A percentile compares a stretch with the other conserved stretches of the same genome.
phyloP scores from a whole-genome alignment of 2,888 invertebrate species.

The Mesopsocus fuscifrons region DNA sequence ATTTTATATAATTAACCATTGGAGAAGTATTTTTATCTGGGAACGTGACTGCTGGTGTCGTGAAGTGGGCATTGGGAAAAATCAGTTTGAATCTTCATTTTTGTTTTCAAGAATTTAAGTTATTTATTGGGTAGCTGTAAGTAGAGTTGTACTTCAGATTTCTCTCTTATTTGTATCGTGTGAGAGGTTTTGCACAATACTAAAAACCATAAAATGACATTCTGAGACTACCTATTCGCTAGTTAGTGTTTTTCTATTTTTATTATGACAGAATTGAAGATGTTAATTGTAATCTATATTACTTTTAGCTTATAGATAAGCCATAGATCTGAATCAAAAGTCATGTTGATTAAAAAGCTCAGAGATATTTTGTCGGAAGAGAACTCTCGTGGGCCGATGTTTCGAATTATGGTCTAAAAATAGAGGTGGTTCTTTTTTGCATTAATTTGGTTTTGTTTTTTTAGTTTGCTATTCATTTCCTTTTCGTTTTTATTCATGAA shows the following conservation, averaged over 20 bases:
- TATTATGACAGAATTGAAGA: constrained; percentile 8
- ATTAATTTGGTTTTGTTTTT: not conserved
- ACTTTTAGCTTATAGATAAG: constrained; percentile 3
- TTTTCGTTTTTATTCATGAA: not conserved
- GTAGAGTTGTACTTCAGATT: too few relatives aligned
- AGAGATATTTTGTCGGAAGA: constrained; percentile 6
- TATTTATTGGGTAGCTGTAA: too few relatives aligned
- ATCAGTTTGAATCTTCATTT: too few relatives aligned
- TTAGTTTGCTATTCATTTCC: not conserved
- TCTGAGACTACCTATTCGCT: not conserved
- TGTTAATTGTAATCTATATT: constrained; percentile 6
- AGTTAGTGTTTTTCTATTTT: constrained; percentile 9
- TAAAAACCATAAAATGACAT: not conserved
- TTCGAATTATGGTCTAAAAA: not conserved
- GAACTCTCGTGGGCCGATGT: not conserved
- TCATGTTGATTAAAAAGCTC: constrained; percentile 5
- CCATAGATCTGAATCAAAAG: constrained; percentile 5
- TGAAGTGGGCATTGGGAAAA: too few relatives aligned
- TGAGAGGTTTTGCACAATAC: not conserved
- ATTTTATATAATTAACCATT: too few relatives aligned
- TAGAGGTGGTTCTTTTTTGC: not conserved
- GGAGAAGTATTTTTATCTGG: too few relatives aligned
- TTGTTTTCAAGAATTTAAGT: too few relatives aligned
- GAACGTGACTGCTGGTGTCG: too few relatives aligned
- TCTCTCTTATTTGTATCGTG: too few relatives aligned